phyloP scores from a whole-genome alignment of 2,888 invertebrate genomes.

The Melangyna quadrimaculata region DNA sequence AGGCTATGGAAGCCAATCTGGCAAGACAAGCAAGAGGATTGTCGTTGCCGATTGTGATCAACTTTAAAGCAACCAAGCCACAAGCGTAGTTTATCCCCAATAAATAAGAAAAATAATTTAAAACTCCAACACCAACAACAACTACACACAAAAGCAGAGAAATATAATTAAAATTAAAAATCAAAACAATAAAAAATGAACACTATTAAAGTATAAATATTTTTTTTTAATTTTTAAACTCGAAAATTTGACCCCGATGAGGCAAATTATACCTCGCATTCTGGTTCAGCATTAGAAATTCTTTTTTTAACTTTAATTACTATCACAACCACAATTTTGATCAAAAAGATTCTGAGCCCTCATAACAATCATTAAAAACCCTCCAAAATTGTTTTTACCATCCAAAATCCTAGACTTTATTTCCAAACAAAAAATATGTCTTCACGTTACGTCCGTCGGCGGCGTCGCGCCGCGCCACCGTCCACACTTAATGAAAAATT shows the following conservation, averaged over 20 bases:
- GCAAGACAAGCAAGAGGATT: conserved; percentile 92
- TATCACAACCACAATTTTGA: too few species aligned
- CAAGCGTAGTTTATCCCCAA: conserved; percentile 47
- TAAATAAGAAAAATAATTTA: conserved; percentile 53
- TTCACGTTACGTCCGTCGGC: too few species aligned
- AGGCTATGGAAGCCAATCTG: conserved; percentile 89
- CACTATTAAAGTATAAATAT: conserved; percentile 50
- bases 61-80: conserved; percentile 81
- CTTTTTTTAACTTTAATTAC: too few species aligned
- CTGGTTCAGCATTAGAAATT: too few species aligned
- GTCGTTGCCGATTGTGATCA: conserved; percentile 91
- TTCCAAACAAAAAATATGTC: not conserved
- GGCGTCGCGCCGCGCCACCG: not conserved
- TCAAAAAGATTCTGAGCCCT: too few species aligned
- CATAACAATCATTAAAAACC: not conserved
- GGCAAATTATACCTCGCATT: too few species aligned
- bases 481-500: conserved; percentile 21
- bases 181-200: conserved; percentile 26
- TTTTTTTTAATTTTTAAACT: too few species aligned
- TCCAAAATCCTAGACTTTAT: not conserved
- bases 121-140: conserved; percentile 26
- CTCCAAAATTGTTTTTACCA: not conserved
- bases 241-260: too few species aligned
- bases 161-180: conserved; percentile 44
- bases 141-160: conserved; percentile 36